These are phyloP conservation scores for Microcebus griseorufus DNA, from an alignment of 2,113 vertebrate genomes.

Conservation along the genomic window DNA sequence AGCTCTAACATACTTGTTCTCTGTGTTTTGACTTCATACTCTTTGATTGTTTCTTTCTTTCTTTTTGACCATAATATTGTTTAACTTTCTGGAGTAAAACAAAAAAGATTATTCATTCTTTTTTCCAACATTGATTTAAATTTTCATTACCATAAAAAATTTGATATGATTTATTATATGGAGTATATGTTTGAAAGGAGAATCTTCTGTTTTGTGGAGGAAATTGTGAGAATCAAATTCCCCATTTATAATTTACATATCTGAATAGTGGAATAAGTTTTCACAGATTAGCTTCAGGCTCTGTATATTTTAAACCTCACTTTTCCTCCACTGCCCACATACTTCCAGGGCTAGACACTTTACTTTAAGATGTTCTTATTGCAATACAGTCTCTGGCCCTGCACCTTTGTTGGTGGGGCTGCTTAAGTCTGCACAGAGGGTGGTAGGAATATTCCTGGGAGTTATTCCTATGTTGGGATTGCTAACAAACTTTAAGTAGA, in stretches of 20 bases:
- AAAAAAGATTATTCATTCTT: not conserved
- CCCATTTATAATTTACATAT: not conserved
- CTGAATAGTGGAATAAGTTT: not conserved
- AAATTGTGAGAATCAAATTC: not conserved
- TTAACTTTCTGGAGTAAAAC: not conserved
- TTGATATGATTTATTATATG: not conserved
- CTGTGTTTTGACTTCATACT: not conserved
- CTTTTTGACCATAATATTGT: not conserved
- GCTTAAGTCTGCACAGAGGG: not conserved
- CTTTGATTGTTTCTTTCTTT: not conserved
- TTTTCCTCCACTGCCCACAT: not conserved
- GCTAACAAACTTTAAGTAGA: not conserved
- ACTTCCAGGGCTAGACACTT: not conserved
- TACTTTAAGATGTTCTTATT: fast-evolving
- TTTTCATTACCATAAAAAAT: not conserved
- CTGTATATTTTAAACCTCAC: no score
- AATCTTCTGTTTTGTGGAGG: not conserved
- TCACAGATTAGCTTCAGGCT: not conserved
- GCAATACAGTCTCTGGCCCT: not conserved
- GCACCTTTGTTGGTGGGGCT: fast-evolving
- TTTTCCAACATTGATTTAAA: not conserved
- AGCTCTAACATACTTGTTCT: not conserved
- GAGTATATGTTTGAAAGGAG: not conserved
- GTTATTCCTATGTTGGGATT: not conserved
- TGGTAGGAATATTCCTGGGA: not conserved